phyloP scores from a whole-genome alignment of 2,888 invertebrate species.

The Tetranychus truncatus region DNA sequence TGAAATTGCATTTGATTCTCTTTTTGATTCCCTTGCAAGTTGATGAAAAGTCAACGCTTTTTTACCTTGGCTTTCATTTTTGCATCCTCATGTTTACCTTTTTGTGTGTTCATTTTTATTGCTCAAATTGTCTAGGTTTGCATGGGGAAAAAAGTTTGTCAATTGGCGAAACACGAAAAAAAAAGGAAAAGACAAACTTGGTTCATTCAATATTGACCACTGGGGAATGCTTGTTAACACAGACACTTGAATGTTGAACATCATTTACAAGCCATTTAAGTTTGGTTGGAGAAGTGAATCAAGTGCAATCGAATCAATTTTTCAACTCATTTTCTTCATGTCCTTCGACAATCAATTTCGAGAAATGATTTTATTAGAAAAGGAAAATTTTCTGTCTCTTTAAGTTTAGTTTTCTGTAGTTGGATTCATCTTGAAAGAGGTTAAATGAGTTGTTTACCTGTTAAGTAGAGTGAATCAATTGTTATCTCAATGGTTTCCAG shows the following conservation, averaged over 20 bases:
- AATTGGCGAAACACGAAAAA: neutral
- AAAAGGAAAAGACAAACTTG: too few relatives aligned
- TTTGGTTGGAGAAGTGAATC: neutral
- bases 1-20: too few relatives aligned
- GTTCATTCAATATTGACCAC: neutral
- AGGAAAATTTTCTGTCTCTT: too few relatives aligned
- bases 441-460: constrained; percentile 45
- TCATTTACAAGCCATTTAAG: neutral
- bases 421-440: too few relatives aligned
- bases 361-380: too few relatives aligned
- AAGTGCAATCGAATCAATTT: neutral
- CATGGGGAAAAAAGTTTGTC: neutral
- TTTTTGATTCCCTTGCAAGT: too few relatives aligned
- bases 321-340: neutral
- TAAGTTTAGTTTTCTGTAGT: too few relatives aligned
- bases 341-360: neutral
- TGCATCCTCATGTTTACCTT: too few relatives aligned
- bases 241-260: neutral
- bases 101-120: too few relatives aligned
- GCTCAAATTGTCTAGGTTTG: too few relatives aligned
- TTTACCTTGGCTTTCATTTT: too few relatives aligned
- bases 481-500: constrained; percentile 61
- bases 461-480: constrained; percentile 52
- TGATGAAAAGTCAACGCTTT: too few relatives aligned
- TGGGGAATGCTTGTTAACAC: constrained; percentile 4